Conservation (phyloP, 2,113 vertebrate genomes). For the Paralichthys olivaceus region DNA sequence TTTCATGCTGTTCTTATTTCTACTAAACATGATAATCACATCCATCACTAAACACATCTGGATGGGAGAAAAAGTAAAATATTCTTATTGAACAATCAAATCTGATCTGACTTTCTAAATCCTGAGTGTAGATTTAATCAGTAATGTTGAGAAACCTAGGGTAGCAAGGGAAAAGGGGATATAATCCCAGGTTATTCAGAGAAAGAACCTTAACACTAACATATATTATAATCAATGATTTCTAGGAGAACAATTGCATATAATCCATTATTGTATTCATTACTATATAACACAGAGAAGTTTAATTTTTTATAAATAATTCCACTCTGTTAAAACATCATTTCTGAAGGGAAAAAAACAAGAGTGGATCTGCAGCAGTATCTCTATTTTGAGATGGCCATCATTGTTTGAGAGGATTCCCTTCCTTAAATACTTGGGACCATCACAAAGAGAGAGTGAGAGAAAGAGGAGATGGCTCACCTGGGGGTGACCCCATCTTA, state of each 20-base stretch:
- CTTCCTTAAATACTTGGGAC: neutral
- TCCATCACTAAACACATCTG: no score
- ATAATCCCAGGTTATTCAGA: neutral
- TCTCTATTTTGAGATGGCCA: neutral
- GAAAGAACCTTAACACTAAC: neutral
- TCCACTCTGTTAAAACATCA: no score
- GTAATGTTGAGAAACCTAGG: neutral
- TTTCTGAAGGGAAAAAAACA: neutral
- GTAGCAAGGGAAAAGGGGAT: neutral
- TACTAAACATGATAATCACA: no score
- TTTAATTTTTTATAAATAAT: neutral
- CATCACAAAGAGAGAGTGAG: slow-evolving; percentile 6
- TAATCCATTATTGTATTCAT: neutral
- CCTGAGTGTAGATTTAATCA: neutral
- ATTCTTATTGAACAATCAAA: neutral
- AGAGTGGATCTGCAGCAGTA: neutral
- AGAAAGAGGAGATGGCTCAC: slow-evolving; percentile 22
- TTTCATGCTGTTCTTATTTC: no score
- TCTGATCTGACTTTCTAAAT: neutral
- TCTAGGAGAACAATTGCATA: no score
- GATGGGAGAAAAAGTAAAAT: neutral
- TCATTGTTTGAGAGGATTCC: slow-evolving; percentile 20
- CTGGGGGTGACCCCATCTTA: slow-evolving; percentile 55
- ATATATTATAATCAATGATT: no score
- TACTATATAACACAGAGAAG: neutral